Percentiles rank a stretch among this genome's conserved stretches.
These are phyloP conservation scores for Serinus canaria DNA, from an alignment of 2,113 vertebrate species.

Conservation along the genomic window DNA sequence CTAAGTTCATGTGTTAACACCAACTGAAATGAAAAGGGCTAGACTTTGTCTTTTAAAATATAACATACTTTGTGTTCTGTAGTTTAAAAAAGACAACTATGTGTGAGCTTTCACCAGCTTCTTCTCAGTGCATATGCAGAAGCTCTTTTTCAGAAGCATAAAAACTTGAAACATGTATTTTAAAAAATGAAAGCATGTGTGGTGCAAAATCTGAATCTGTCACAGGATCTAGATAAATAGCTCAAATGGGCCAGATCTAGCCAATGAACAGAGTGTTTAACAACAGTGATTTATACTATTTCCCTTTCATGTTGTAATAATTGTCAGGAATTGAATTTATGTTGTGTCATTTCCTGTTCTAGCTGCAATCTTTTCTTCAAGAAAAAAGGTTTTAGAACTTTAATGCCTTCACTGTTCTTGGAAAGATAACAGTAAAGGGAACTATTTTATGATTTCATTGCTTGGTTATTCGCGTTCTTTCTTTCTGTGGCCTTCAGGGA, in stretches of 20 bases:
- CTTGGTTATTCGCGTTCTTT: conserved; percentile 45
- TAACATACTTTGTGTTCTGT: not conserved
- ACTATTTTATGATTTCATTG: conserved; percentile 65
- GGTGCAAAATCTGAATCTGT: conserved; percentile 36
- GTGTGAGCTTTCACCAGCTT: not conserved
- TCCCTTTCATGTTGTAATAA: conserved; percentile 70
- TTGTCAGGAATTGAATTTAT: conserved; percentile 67
- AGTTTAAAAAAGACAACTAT: not conserved
- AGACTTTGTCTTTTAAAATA: not conserved
- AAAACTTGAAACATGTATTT: conserved; percentile 16
- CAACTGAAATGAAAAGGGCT: not conserved
- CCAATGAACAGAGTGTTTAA: conserved; percentile 48
- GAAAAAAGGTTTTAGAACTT: conserved; percentile 59
- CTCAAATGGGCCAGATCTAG: conserved; percentile 42
- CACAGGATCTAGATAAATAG: conserved; percentile 49
- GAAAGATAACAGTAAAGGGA: conserved; percentile 56
- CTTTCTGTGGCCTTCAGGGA: conserved; percentile 57
- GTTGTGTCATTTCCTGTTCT: conserved; percentile 68
- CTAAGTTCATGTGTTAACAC: not conserved
- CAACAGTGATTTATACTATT: conserved; percentile 65
- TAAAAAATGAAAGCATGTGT: conserved; percentile 49
- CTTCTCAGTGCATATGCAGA: conserved; percentile 3
- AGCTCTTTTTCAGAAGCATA: conserved; percentile 39
- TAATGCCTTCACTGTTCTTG: conserved; percentile 62
- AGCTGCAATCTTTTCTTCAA: conserved; percentile 58